Evolutionary conservation across 1,140 invertebrate species (phyloP), one percentile per base, ranked within the genome.

Genomic region (Calliopsis andreniformis): DNA sequence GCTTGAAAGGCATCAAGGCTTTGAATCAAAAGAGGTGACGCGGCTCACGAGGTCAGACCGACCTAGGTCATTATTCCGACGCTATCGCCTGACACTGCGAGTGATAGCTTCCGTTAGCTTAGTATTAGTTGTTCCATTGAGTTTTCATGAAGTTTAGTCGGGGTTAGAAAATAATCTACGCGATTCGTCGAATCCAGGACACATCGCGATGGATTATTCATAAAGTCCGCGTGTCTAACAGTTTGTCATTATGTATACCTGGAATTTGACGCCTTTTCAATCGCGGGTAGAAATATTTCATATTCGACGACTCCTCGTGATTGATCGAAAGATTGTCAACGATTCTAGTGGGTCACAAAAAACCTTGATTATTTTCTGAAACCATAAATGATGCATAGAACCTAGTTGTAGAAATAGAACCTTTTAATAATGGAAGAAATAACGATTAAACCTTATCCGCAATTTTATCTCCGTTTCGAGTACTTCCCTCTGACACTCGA

Each of bases 31-130:
- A 25, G 25, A 32, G 35, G n/a, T 12, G 30, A 16, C 49, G 18
- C 14, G 42, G 14, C 53, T 45, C 39, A 35, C 64, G 66, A 39
- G 55, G 32, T 68, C 55, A 28, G 51, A 23, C 56, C 66, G 25
- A 25, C 66, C 51, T n/a, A 30, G 66, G 35, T 68, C 56, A 68
- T 68, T 68, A 68, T 69, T 59, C 53, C 53, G 39, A 45, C 53
- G 67, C 45, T 69, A 69, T 59, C 39, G 39, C 25, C 7, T 35
- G 20, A n/a, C 45, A 69, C 53, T 30, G 3, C 18, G n/a, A n/a
- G n/a, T n/a, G n/a, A n/a, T n/a, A n/a, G n/a, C n/a, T n/a, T n/a
- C n/a, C n/a, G n/a, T n/a, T n/a, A n/a, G n/a, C n/a, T n/a, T n/a
- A n/a, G n/a, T n/a, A n/a, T n/a, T n/a, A n/a, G n/a, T n/a, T n/a